Evolutionary conservation across 2,797 vertebrate genomes (phyloP), one percentile per base, ranked within the genome.

Genomic region (Semotilus atromaculatus): DNA sequence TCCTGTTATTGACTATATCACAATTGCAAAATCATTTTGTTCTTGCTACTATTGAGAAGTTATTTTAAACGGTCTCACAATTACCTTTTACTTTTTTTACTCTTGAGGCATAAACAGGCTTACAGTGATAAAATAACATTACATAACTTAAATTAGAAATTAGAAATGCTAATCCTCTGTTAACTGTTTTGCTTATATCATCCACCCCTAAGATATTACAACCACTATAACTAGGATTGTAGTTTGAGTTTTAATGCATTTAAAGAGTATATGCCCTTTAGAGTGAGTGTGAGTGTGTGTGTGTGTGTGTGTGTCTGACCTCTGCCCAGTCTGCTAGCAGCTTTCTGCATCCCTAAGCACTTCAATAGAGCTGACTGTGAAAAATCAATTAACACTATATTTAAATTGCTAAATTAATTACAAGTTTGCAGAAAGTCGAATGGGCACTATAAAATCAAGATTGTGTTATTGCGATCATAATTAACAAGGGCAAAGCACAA

Each of bases 341-440:
- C 51, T 86, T 84, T 84, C 67, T 71, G 53, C 77, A 62, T 83
- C 62, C 29, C 72, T 82, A 71, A 86, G 72, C 71, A 70, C 68
- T 86, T 81, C 48, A 71, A 71, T 87, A 70, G 58, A 51, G 53
- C 84, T 60, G 60, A 82, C 74, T 71, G 36, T 79, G 62, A 76
- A 86, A 86, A 88, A 82, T 81, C 86, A 82, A 83, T 75, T 73
- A 45, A 64, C 73, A n/a, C 70, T 72, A 40, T 40, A 74, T 62
- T 73, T 83, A 81, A 86, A 79, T 45, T 19, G 62, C 31, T 78
- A 36, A 62, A 84, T 67, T 66, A 86, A 71, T 84, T 84, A 64
- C 31, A 84, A 58, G 82, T 55, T 58, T 67, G 75, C 75, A 40
- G 58, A 64, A 75, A 67, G 29, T 68, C 45, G 14, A 77, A 48